These are phyloP conservation scores for Channa maculata DNA, from an alignment of 2,113 vertebrate species.

Conservation along the genomic window DNA sequence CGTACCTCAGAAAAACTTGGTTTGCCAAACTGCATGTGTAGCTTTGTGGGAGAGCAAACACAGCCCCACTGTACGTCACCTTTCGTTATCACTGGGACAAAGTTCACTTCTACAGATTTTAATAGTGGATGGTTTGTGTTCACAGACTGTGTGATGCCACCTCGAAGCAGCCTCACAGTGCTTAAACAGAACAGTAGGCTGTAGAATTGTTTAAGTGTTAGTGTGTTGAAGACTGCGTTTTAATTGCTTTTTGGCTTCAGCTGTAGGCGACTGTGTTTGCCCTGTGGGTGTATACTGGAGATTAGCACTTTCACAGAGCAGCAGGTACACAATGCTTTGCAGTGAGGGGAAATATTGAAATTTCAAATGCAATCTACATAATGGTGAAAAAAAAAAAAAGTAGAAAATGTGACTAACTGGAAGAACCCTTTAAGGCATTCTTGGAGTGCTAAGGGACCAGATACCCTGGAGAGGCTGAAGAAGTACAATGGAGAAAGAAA, in stretches of 20 bases:
- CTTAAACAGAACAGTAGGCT: slow-evolving; percentile 5
- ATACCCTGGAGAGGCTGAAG: not conserved
- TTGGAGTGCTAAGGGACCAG: not conserved
- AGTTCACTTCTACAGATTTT: not conserved
- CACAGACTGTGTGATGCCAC: slow-evolving; percentile 25
- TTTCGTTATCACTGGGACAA: not conserved
- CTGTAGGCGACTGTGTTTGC: slow-evolving; percentile 37
- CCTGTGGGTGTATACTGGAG: slow-evolving; percentile 50
- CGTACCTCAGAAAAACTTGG: no score
- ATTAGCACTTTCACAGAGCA: slow-evolving; percentile 40
- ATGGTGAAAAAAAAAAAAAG: not conserved
- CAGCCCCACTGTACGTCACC: not conserved
- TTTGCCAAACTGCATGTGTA: no score
- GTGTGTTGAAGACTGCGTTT: slow-evolving; percentile 18
- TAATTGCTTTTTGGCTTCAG: slow-evolving; percentile 57
- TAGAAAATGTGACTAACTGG: slow-evolving; percentile 12
- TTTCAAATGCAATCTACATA: slow-evolving; percentile 34
- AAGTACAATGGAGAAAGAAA: slow-evolving; percentile 2
- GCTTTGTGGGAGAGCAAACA: not conserved
- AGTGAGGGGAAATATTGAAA: slow-evolving; percentile 11
- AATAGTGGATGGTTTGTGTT: not conserved
- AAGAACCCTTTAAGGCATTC: slow-evolving; percentile 6
- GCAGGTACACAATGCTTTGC: slow-evolving; percentile 26
- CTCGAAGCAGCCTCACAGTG: slow-evolving; percentile 11
- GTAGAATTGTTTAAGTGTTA: slow-evolving; percentile 5